Conservation (phyloP, 2,113 vertebrate genomes). For the Myiozetetes cayanensis region DNA sequence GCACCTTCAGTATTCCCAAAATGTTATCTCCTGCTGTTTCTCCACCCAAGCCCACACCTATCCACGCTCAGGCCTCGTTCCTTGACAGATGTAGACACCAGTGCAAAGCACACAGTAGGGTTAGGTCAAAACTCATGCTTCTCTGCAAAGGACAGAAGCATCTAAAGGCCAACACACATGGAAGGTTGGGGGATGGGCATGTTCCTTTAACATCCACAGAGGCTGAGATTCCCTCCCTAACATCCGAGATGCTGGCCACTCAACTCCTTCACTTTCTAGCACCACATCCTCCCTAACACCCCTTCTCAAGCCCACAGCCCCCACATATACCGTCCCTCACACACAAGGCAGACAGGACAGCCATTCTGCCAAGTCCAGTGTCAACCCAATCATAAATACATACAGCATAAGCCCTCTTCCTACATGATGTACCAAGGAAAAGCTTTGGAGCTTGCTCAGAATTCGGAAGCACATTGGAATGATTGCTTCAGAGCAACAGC, state of each 20-base stretch:
- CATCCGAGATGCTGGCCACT: neutral
- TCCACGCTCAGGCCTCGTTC: neutral
- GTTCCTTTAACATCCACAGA: neutral
- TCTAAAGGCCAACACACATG: neutral
- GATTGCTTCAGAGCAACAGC: neutral
- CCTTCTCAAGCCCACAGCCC: neutral
- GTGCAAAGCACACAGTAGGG: neutral
- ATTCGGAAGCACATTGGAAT: neutral
- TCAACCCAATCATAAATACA: neutral
- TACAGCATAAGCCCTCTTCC: neutral
- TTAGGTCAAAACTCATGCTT: neutral
- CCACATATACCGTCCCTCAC: accelerated
- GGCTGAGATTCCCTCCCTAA: neutral
- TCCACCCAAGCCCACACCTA: neutral
- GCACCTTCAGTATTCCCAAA: accelerated
- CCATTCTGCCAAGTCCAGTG: neutral
- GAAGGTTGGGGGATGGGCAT: neutral
- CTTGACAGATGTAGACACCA: neutral
- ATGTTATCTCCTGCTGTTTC: neutral
- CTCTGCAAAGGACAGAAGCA: neutral
- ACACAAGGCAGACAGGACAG: accelerated
- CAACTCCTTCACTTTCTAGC: neutral
- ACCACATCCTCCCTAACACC: neutral
- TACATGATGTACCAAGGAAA: neutral
- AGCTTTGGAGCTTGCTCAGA: neutral